Conservation (phyloP, 1,140 invertebrate species). For the Steinernema khuongi region DNA sequence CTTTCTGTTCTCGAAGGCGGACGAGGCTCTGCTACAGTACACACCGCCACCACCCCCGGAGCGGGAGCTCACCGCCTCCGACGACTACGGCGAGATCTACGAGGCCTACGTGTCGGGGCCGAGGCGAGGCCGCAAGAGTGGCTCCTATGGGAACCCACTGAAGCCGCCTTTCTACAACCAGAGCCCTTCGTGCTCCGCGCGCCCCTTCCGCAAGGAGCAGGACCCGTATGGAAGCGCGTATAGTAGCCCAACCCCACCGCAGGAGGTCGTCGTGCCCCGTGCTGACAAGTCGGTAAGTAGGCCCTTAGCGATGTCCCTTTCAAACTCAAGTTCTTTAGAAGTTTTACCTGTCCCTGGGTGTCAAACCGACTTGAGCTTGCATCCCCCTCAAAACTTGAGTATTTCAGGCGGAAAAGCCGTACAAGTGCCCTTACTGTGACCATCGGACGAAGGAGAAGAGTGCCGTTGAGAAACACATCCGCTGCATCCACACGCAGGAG, state of each 20-base stretch:
- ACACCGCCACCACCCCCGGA: background rate
- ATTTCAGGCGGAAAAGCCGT: conserved; percentile 31
- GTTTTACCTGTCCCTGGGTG: no score
- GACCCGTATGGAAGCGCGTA: no score
- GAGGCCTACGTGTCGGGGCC: conserved; percentile 22
- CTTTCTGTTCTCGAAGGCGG: background rate
- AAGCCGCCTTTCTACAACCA: no score
- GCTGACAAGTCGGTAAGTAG: no score
- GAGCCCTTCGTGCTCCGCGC: no score
- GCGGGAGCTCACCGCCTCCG: background rate
- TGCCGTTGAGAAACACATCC: conserved; percentile 33
- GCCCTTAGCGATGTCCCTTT: no score
- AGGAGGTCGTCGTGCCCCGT: no score
- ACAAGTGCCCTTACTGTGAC: conserved; percentile 36
- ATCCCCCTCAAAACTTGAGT: no score
- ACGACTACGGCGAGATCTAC: conserved; percentile 18
- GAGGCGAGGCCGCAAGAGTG: background rate
- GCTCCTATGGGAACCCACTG: conserved; percentile 10
- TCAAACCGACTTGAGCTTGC: no score
- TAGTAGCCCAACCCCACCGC: no score
- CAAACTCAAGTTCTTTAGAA: no score
- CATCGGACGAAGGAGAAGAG: conserved; percentile 36
- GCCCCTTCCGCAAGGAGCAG: no score
- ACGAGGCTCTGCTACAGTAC: background rate
- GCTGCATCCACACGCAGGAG: conserved; percentile 41